These are phyloP conservation scores for Dendrocincla fuliginosa DNA, from an alignment of 2,797 vertebrate species.

Conservation along the genomic window DNA sequence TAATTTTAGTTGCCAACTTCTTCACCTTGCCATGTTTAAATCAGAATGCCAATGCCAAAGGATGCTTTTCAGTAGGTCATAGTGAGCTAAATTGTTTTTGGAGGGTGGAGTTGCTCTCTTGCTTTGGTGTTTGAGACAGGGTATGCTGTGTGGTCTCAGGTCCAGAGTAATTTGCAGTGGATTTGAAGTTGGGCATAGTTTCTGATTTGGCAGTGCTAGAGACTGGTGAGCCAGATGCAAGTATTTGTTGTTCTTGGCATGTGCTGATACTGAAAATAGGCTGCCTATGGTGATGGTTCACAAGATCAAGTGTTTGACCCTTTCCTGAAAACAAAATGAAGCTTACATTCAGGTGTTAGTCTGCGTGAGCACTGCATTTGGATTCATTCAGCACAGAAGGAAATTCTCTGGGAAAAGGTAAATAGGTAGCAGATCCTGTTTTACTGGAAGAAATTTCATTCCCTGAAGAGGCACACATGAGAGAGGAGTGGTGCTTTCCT, in stretches of 20 bases:
- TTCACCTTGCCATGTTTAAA: neutral
- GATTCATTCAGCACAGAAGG: neutral
- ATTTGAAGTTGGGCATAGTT: neutral
- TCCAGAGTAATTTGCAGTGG: neutral
- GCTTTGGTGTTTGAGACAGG: neutral
- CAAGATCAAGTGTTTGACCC: neutral
- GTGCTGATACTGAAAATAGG: neutral
- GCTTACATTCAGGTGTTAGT: neutral
- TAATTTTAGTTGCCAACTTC: neutral
- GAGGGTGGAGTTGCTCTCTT: neutral
- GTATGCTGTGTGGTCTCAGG: neutral
- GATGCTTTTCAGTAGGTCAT: neutral
- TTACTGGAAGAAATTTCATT: neutral
- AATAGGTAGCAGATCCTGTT: neutral
- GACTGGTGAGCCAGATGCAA: neutral
- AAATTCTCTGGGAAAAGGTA: neutral
- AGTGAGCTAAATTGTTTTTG: neutral
- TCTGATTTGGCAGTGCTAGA: neutral
- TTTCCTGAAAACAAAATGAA: neutral
- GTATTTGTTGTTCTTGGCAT: neutral
- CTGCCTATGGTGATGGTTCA: neutral
- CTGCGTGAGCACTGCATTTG: neutral
- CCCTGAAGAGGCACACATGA: accelerated
- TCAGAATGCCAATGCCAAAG: neutral
- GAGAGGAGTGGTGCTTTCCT: neutral